Base-by-base conservation (phyloP, 1,140 invertebrate genomes). In the Wasmannia auropunctata region DNA sequence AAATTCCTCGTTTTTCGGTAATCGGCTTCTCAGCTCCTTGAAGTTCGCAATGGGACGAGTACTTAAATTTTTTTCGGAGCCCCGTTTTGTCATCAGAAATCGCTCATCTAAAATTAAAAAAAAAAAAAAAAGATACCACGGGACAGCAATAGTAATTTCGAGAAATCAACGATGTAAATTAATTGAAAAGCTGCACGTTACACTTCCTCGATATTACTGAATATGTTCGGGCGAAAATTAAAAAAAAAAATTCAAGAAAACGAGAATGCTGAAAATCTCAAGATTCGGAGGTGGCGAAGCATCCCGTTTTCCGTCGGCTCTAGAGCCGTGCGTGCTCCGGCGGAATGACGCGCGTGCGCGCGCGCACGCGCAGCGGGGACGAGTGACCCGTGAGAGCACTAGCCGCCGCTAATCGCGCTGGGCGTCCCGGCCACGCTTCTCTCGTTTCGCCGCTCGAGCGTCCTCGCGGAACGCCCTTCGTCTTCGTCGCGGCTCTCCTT, bases 401-500 rank as follows among this genome's bases (percentile, higher is more conserved):
- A 80, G 85, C 60, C 60, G 77, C 70, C 84, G 87, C 31, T 43
- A 86, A 91, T 90, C 87, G 86, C 69, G 88, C 86, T 75, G 89
- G 62, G 72, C 75, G 84, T 88, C 85, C 76, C 43, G 81, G 79
- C 86, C 28, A 83, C 75, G 91, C 77, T 90, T 87, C 67, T 79
- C 67, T 87, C 63, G 81, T 80, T 74, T 86, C 58, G 16, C 51
- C 60, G 85, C 75, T 69, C 46, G 75, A 37, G 49, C 75, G 31
- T 77, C 25, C 76, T 74, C 58, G 25, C 46, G 63, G 31, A 46
- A 16, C 54, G n/a, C 8, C 14, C 31, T 28, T 37, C 74, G 74
- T 54, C 40, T n/a, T n/a, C n/a, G n/a, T n/a, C n/a, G 25, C 40
- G 31, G 46, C 76, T 8, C 43, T 46, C 1, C 43, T 37, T 58